These are phyloP conservation scores for Microcebus murinus DNA, from an alignment of 2,113 vertebrate genomes.

Conservation along the genomic window DNA sequence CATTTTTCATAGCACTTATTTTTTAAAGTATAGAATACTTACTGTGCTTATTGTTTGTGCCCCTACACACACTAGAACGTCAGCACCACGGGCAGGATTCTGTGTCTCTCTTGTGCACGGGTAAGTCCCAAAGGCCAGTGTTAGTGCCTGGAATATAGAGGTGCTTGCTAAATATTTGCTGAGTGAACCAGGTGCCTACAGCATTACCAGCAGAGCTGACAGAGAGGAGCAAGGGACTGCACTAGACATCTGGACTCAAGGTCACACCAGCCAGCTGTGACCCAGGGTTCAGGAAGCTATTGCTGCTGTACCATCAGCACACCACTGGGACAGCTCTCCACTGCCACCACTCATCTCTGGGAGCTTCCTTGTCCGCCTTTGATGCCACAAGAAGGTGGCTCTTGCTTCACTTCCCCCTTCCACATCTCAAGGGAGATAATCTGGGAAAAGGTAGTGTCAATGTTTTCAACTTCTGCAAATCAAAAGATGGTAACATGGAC, in stretches of 20 bases:
- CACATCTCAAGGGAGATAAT: background rate
- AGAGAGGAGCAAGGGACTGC: background rate
- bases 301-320: background rate
- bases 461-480: background rate
- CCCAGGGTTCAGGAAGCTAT: background rate
- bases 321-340: background rate
- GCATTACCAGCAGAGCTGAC: background rate
- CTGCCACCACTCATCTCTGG: fast-evolving
- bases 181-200: background rate
- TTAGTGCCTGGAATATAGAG: background rate
- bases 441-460: background rate
- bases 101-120: background rate
- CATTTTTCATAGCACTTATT: background rate
- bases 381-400: background rate
- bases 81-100: background rate
- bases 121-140: background rate
- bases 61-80: background rate
- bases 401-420: background rate
- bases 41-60: background rate
- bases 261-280: background rate
- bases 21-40: slow-evolving; percentile 17
- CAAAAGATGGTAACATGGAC: background rate
- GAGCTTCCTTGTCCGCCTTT: background rate
- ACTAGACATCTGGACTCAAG: background rate
- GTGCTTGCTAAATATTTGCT: background rate